Percentiles rank a stretch among this genome's conserved stretches.
phyloP scores from a whole-genome alignment of 2,113 vertebrate genomes.

The Podiceps cristatus region DNA sequence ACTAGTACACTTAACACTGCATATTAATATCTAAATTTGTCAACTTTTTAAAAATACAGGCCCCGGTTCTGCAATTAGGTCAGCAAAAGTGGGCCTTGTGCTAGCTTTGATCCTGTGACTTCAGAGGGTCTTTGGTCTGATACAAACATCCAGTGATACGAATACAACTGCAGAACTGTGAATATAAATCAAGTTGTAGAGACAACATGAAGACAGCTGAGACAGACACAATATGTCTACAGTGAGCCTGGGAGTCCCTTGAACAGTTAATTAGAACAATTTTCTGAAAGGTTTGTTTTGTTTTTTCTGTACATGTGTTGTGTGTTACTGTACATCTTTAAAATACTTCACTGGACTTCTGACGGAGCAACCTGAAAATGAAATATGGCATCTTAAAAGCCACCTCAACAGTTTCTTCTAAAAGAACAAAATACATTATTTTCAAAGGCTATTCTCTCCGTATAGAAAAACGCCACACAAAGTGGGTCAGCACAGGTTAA shows the following conservation, averaged over 20 bases:
- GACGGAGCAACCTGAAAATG: neutral
- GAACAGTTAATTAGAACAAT: neutral
- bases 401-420: neutral
- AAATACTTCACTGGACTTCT: neutral
- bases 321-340: neutral
- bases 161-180: neutral
- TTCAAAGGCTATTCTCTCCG: neutral
- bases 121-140: neutral
- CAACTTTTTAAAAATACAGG: slow-evolving; percentile 27
- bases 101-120: neutral
- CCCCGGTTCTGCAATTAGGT: slow-evolving; percentile 37
- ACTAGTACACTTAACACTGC: neutral
- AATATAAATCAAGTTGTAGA: neutral
- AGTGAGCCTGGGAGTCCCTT: neutral
- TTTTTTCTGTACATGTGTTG: neutral
- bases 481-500: neutral
- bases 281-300: neutral
- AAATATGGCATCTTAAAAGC: neutral
- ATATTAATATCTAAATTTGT: neutral
- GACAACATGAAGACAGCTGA: neutral
- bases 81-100: neutral
- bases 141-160: accelerated
- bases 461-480: neutral
- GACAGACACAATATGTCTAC: neutral
- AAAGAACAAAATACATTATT: neutral